Conservation (phyloP, 1,140 invertebrate species). For the Apis cerana region DNA sequence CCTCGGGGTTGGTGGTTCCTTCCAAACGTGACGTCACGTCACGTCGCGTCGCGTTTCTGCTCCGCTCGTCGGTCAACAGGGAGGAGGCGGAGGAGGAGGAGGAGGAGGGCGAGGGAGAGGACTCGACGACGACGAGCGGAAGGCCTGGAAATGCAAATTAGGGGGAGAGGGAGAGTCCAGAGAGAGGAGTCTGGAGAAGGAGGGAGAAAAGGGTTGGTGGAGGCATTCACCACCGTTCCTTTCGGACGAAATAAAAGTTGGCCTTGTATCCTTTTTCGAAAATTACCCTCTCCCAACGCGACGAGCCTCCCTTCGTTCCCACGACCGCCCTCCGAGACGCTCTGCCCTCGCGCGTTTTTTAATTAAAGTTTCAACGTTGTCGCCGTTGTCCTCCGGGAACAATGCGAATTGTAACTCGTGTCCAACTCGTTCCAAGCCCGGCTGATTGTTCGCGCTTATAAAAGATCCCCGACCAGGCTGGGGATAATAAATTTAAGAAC, state of each 20-base stretch:
- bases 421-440: not conserved
- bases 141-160: not conserved
- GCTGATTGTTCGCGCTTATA: conserved; percentile 48
- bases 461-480: conserved; percentile 7
- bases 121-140: not conserved
- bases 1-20: conserved; percentile 32
- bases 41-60: conserved; percentile 29
- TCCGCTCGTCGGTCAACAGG: conserved; percentile 5
- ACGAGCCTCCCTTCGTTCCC: conserved; percentile 49
- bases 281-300: conserved; percentile 39
- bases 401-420: conserved; percentile 53
- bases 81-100: conserved; percentile 13
- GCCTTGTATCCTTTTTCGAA: conserved; percentile 65
- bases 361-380: conserved; percentile 57
- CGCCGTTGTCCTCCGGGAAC: conserved; percentile 29
- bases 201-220: no score
- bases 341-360: conserved; percentile 45
- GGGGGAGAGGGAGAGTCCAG: conserved; percentile 13
- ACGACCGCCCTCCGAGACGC: conserved; percentile 56
- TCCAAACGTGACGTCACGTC: conserved; percentile 50
- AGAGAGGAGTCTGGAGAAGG: no score
- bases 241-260: conserved; percentile 30
- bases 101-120: conserved; percentile 24
- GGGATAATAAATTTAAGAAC: not conserved
- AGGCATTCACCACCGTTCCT: conserved; percentile 51